phyloP scores from a whole-genome alignment of 2,888 invertebrate genomes.

The Drosophila niveifrons region DNA sequence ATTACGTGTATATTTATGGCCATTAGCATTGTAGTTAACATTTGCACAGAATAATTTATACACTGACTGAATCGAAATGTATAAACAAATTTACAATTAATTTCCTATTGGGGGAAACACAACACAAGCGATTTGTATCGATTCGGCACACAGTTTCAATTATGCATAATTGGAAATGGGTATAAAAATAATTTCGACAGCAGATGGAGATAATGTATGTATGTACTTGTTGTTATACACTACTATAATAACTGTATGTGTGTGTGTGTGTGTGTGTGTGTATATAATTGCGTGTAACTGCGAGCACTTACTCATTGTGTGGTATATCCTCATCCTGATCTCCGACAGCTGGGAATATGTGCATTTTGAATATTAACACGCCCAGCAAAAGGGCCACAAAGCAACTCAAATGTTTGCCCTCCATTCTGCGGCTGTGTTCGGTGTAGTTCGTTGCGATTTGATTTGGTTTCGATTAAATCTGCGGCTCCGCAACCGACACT shows the following conservation, averaged over 20 bases:
- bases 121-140: constrained; percentile 42
- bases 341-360: constrained; percentile 76
- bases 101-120: constrained; percentile 69
- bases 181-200: constrained; percentile 19
- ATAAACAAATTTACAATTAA: constrained; percentile 70
- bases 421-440: constrained; percentile 66
- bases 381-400: constrained; percentile 81
- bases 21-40: constrained; percentile 31
- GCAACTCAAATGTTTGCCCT: constrained; percentile 75
- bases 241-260: not conserved
- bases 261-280: not conserved
- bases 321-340: constrained; percentile 96
- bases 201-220: constrained; percentile 24
- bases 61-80: constrained; percentile 21
- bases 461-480: constrained; percentile 50
- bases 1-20: constrained; percentile 12
- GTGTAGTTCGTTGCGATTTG: constrained; percentile 25
- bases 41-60: constrained; percentile 32
- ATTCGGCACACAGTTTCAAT: constrained; percentile 34
- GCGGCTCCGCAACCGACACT: constrained; percentile 45
- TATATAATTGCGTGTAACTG: constrained; percentile 1
- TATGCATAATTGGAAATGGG: constrained; percentile 58
- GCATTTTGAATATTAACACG: constrained; percentile 79
- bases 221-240: not conserved
- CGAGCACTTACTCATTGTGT: constrained; percentile 92